phyloP scores from a whole-genome alignment of 1,140 invertebrate species.

The Polyergus mexicanus region DNA sequence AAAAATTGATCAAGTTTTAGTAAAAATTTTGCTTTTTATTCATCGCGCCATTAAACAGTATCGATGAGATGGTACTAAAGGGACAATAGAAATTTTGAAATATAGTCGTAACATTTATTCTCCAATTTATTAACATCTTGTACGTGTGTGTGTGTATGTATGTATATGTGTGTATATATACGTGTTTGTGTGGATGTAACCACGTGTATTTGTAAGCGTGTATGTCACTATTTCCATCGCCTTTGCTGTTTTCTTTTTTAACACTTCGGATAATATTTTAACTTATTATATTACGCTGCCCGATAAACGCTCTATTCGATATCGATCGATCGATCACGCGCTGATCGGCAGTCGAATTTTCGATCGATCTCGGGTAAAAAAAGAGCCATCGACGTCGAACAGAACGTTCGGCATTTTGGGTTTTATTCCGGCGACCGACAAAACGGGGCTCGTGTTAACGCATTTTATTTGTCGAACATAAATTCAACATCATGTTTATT shows the following conservation, averaged over 20 bases:
- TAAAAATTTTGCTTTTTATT: not conserved
- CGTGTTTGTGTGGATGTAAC: slow-evolving; percentile 64
- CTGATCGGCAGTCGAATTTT: slow-evolving; percentile 52
- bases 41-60: not conserved
- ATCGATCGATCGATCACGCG: slow-evolving; percentile 50
- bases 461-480: slow-evolving; percentile 22
- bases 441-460: slow-evolving; percentile 4
- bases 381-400: slow-evolving; percentile 58
- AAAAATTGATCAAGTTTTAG: not conserved
- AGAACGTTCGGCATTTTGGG: slow-evolving; percentile 56
- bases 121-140: slow-evolving; percentile 82
- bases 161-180: slow-evolving; percentile 74
- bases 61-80: not conserved
- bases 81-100: slow-evolving; percentile 73
- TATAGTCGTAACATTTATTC: slow-evolving; percentile 84
- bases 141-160: slow-evolving; percentile 71
- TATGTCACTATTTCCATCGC: slow-evolving; percentile 49
- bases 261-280: slow-evolving; percentile 76
- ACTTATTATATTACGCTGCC: slow-evolving; percentile 72
- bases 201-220: slow-evolving; percentile 45
- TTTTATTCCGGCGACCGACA: slow-evolving; percentile 46
- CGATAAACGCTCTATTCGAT: slow-evolving; percentile 75
- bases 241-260: slow-evolving; percentile 68
- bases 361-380: slow-evolving; percentile 53
- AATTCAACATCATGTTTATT: slow-evolving; percentile 28